These are phyloP conservation scores for Charanyca ferruginea DNA, from an alignment of 2,888 invertebrate species.

Conservation along the genomic window DNA sequence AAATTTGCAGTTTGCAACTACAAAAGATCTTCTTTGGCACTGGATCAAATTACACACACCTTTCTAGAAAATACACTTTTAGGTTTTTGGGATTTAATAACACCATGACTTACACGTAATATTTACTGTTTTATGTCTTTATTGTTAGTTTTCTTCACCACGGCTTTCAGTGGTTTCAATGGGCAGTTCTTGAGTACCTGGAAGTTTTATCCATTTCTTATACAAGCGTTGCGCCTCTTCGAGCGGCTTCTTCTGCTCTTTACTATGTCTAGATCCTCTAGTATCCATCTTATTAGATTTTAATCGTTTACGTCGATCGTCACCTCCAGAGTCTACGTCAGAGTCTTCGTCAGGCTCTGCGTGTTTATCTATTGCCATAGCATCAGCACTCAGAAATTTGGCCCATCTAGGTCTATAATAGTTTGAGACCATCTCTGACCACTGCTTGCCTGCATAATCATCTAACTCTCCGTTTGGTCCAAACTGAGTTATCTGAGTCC, in stretches of 20 bases:
- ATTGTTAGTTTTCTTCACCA: not conserved
- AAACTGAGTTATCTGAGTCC: slow-evolving; percentile 98
- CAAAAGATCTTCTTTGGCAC: no score
- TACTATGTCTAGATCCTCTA: not conserved
- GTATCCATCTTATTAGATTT: not conserved
- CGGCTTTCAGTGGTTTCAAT: not conserved
- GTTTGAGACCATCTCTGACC: slow-evolving; percentile 93
- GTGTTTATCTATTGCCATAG: not conserved
- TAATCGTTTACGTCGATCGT: not conserved
- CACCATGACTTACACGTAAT: no score
- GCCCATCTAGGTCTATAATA: slow-evolving; percentile 95
- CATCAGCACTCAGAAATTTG: slow-evolving; percentile 91
- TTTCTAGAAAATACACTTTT: no score
- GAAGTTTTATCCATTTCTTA: slow-evolving; percentile 17
- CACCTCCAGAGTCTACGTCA: not conserved
- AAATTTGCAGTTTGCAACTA: no score
- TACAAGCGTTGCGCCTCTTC: slow-evolving; percentile 7
- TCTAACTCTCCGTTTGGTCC: slow-evolving; percentile 97
- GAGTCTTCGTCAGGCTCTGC: no score
- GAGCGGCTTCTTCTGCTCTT: not conserved
- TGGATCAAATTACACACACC: no score
- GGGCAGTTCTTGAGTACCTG: not conserved
- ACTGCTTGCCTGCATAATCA: slow-evolving; percentile 98
- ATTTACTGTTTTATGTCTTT: no score
- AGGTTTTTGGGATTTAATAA: no score